Conservation (phyloP, 1,140 invertebrate genomes). For the Atta colombica region DNA sequence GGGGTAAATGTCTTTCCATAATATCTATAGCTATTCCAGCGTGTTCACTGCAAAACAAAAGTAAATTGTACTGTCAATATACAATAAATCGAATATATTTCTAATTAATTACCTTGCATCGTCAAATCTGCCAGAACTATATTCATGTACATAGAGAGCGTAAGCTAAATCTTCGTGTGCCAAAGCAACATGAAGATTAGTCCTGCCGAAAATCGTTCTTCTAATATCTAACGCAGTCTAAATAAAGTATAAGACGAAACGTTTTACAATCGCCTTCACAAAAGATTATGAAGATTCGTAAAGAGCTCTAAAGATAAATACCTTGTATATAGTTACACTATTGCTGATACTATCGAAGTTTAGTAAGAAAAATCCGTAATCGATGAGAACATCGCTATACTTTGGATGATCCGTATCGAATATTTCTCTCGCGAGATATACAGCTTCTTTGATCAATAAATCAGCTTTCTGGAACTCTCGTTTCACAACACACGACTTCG, state of each 20-base stretch:
- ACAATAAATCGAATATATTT: conserved; percentile 37
- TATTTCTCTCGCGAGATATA: conserved; percentile 90
- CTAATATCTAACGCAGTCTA: conserved; percentile 92
- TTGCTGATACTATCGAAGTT: conserved; percentile 95
- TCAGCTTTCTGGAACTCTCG: conserved; percentile 93
- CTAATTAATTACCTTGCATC: conserved; percentile 88
- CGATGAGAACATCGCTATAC: conserved; percentile 93
- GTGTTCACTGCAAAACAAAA: conserved; percentile 88
- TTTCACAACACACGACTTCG: conserved; percentile 95
- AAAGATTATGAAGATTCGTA: not conserved
- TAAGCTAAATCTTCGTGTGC: conserved; percentile 97
- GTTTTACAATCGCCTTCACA: not conserved
- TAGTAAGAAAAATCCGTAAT: conserved; percentile 96
- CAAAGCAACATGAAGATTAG: conserved; percentile 94
- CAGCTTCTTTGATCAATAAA: conserved; percentile 93
- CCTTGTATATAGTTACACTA: conserved; percentile 94
- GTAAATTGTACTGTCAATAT: not conserved
- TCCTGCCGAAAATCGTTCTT: conserved; percentile 92
- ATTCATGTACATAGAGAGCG: conserved; percentile 96
- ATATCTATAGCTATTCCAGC: conserved; percentile 94
- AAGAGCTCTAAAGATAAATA: conserved; percentile 77
- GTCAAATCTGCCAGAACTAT: conserved; percentile 94
- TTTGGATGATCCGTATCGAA: conserved; percentile 92
- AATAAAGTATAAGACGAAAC: conserved; percentile 79
- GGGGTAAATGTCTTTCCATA: conserved; percentile 92